Evolutionary conservation across 2,113 vertebrate genomes (phyloP), one percentile per base, ranked within the genome.

Genomic region (Sinosuthora webbiana): DNA sequence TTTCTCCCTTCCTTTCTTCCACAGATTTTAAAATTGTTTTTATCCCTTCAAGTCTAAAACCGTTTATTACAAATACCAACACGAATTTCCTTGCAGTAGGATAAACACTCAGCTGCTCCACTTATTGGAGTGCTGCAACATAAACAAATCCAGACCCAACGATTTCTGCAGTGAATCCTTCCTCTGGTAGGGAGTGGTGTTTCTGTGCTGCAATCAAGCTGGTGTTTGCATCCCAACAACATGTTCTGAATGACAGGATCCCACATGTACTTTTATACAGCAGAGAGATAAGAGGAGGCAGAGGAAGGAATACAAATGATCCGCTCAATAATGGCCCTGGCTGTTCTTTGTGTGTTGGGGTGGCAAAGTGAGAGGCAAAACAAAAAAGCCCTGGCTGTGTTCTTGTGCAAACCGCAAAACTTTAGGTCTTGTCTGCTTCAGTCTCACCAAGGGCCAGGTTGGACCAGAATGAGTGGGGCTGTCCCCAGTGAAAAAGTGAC

Each of bases 61-160:
- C 77, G 71, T 97, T 95, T 97, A 97, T 97, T 94, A 97, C 92
- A 96, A 97, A 97, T 95, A 98, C 94, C 92, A 97, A 96, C 93
- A 97, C 45, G 95, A 87, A 97, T 98, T 98, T 97, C 96, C 82
- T 95, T 98, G 96, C 97, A 97, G 97, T 70, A 97, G 97, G 97
- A 98, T 98, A 97, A 98, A 98, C 97, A 97, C 96, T 98, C 97
- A 98, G 97, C 97, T 98, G 97, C 97, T 97, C 96, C 95, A 97
- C 97, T 97, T 97, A 97, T 84, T 97, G 96, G 96, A 98, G 95
- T 91, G 94, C 93, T 88, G 86, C 94, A 96, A 84, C 89, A 84
- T 96, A 98, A 98, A 98, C 97, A 97, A 97, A 98, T 89, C 92
- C 96, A 97, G 97, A 97, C 93, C 93, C 73, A 95, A 79, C 24